A percentile compares a stretch with the other conserved stretches of the same genome.
Conservation (phyloP, 2,113 vertebrate species). For the Candoia aspera region DNA sequence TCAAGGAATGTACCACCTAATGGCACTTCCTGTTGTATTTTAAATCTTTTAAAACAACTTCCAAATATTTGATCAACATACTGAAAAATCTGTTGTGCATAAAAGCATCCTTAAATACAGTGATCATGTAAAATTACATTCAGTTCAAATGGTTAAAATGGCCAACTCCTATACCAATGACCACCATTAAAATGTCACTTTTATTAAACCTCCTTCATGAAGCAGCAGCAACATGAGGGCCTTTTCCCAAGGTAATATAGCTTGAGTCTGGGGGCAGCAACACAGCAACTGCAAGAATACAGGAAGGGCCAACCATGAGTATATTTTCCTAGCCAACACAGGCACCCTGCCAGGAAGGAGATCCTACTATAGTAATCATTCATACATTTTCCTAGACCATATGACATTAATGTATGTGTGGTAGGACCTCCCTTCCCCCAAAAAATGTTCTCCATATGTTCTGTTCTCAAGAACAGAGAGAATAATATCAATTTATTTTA, state of each 20-base stretch:
- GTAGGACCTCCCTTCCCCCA: background rate
- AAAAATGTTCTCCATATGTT: background rate
- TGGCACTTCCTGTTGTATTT: constrained; percentile 51
- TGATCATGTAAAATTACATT: constrained; percentile 3
- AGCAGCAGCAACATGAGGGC: background rate
- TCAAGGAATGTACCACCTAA: constrained; percentile 49
- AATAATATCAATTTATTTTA: background rate
- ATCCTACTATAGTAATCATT: background rate
- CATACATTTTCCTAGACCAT: too few species aligned
- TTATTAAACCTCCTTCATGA: background rate
- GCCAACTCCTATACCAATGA: background rate
- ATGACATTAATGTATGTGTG: too few species aligned
- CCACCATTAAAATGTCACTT: background rate
- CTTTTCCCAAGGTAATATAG: too few species aligned
- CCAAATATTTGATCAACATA: constrained; percentile 34
- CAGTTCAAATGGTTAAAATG: constrained; percentile 11
- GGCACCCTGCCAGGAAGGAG: background rate
- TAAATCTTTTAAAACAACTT: constrained; percentile 44
- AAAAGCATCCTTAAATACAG: constrained; percentile 20
- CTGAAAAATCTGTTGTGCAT: constrained; percentile 26
- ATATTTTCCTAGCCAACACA: background rate
- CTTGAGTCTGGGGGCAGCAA: too few species aligned
- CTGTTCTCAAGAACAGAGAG: background rate
- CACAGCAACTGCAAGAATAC: background rate
- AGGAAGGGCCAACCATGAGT: background rate